Evolutionary conservation across 2,113 vertebrate species (phyloP), one percentile per base, ranked within the genome.

Genomic region (Lepus timidus): DNA sequence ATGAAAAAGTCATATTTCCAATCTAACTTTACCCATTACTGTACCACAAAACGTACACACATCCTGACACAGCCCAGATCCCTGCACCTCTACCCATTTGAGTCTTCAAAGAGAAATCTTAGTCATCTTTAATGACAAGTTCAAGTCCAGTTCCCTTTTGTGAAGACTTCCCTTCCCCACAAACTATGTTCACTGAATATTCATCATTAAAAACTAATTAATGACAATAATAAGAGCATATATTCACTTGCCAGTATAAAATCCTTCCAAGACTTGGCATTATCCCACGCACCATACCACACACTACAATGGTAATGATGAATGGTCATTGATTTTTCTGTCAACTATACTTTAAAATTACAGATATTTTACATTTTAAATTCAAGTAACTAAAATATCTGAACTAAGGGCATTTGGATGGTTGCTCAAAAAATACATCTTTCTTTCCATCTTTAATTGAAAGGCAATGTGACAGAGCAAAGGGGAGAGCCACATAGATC

Each of bases 371-470:
- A 85, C 36, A 61, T 88, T 81, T 80, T 92, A 61, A 73, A 52
- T 25, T 5, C 31, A 74, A 17, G 8, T 85, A 73, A 94, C 73
- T 96, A 79, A 94, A 64, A 93, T 78, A 76, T 74, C 2, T 91
- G 62, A 94, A 85, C 74, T 68, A 80, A 80, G 16, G 58, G 71
- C 14, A 88, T 70, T 73, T 74, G 55, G 49, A 71, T 91, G 51
- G 64, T 65, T 58, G 17, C 17, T 58, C 17, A 58, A 58, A 58
- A 58, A 17, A 58, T 58, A 11, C 13, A 3, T 58, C 12, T 58
- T 58, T 58, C 55, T 58, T 44, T 44, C 6, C 44, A 44, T 44
- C 44, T 44, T 44, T 58, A 58, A 16, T 58, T 58, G 55, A 58
- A 58, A 58, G 17, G 55, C 55, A 58, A 17, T 58, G 55, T 17